phyloP scores from a whole-genome alignment of 2,888 invertebrate species.

The Phymatocera aterrima region DNA sequence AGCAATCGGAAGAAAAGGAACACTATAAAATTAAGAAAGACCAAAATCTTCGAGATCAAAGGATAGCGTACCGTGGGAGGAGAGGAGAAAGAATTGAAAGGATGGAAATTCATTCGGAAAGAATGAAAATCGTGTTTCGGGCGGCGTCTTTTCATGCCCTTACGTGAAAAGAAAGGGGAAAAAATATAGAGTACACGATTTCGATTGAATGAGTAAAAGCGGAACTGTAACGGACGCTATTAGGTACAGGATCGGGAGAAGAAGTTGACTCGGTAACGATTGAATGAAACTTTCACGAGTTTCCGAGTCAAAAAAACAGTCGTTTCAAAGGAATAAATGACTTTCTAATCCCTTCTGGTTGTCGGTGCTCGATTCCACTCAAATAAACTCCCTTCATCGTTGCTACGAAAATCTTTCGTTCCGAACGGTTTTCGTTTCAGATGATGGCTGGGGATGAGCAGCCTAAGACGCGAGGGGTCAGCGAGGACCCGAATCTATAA shows the following conservation, averaged over 20 bases:
- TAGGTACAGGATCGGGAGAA: background rate
- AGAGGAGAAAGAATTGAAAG: no score
- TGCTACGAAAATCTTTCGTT: conserved; percentile 6
- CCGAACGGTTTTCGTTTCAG: background rate
- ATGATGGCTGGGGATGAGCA: background rate
- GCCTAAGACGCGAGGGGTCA: background rate
- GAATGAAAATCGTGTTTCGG: background rate
- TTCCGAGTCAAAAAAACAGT: conserved; percentile 40
- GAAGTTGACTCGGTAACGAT: conserved; percentile 32
- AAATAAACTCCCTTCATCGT: conserved; percentile 6
- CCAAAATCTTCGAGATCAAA: background rate
- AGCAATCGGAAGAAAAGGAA: background rate
- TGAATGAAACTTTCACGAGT: conserved; percentile 29
- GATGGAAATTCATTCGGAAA: background rate
- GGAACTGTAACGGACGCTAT: conserved; percentile 10
- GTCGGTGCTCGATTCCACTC: conserved; percentile 31
- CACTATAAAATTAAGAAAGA: background rate
- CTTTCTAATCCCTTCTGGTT: conserved; percentile 27
- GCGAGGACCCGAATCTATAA: background rate
- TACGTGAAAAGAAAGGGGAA: background rate
- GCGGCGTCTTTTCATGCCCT: background rate
- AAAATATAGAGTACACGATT: background rate
- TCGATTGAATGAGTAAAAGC: conserved; percentile 4
- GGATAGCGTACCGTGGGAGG: background rate
- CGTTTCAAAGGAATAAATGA: conserved; percentile 42